Evolutionary conservation across 2,888 invertebrate genomes (phyloP).

Genomic region (Nomada fabriciana): DNA sequence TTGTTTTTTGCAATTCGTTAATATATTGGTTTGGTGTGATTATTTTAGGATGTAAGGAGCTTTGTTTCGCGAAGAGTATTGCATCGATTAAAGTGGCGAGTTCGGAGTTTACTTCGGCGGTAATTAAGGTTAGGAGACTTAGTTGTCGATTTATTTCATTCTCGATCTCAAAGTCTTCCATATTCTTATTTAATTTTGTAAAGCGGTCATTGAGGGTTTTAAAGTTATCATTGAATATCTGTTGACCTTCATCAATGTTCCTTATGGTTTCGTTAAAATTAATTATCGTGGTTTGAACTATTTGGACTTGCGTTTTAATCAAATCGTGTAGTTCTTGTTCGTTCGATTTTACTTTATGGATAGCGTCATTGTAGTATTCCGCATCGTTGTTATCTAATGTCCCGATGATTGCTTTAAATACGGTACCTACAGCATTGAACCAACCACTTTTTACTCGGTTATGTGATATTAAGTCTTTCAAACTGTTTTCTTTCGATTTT

Average conservation of each 20-base stretch:
- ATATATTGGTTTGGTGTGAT: constrained; percentile 27
- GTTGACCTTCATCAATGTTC: neutral
- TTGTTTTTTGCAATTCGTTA: neutral
- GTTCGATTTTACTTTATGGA: constrained; percentile 59
- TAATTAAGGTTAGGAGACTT: too few relatives aligned
- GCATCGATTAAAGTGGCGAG: constrained; percentile 23
- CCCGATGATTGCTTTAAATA: constrained; percentile 72
- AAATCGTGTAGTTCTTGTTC: constrained; percentile 51
- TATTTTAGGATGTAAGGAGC: constrained; percentile 31
- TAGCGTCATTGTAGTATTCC: constrained; percentile 65
- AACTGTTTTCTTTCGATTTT: neutral
- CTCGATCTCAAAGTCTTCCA: neutral
- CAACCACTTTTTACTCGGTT: too few relatives aligned
- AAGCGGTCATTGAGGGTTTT: neutral
- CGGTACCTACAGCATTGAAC: too few relatives aligned
- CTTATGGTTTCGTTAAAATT: neutral
- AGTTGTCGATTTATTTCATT: too few relatives aligned
- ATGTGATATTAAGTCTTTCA: constrained; percentile 54
- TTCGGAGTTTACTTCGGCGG: constrained; percentile 11
- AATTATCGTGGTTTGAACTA: constrained; percentile 26
- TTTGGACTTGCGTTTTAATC: constrained; percentile 38
- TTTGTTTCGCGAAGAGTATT: constrained; percentile 36
- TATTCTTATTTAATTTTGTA: neutral
- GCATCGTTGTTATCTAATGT: constrained; percentile 72
- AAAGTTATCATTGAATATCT: constrained; percentile 10